A percentile compares a stretch with the other conserved stretches of the same genome.
These are phyloP conservation scores for Nasonia vitripennis DNA, from an alignment of 1,140 invertebrate genomes.

Conservation along the genomic window DNA sequence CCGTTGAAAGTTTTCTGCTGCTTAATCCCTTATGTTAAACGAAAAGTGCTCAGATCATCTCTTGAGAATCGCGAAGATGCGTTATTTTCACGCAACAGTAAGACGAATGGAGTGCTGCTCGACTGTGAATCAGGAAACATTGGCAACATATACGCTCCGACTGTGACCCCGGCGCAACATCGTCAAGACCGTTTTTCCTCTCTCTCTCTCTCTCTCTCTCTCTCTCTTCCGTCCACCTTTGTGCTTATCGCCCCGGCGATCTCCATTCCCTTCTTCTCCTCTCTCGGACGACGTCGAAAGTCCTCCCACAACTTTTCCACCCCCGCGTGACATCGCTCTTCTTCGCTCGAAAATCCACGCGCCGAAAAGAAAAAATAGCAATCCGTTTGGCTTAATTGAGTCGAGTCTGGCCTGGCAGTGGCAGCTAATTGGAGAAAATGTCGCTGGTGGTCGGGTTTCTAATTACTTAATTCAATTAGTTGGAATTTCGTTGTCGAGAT, in stretches of 20 bases:
- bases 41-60: too few species aligned
- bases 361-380: constrained; percentile 7
- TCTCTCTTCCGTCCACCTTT: background rate
- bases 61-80: too few species aligned
- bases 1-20: background rate
- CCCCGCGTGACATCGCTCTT: background rate
- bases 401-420: background rate
- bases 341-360: background rate
- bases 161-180: background rate
- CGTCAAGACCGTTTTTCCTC: background rate
- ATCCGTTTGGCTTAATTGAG: background rate
- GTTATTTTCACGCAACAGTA: too few species aligned
- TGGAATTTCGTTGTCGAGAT: background rate
- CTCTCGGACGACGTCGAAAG: background rate
- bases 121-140: too few species aligned
- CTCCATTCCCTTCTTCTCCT: constrained; percentile 21
- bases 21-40: too few species aligned
- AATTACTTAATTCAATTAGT: constrained; percentile 37
- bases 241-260: constrained; percentile 6
- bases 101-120: background rate
- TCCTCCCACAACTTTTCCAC: background rate
- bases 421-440: constrained; percentile 1
- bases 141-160: background rate
- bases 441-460: background rate
- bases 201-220: too few species aligned